These are phyloP conservation scores for Gila orcuttii DNA, from an alignment of 2,113 vertebrate species.

Conservation along the genomic window DNA sequence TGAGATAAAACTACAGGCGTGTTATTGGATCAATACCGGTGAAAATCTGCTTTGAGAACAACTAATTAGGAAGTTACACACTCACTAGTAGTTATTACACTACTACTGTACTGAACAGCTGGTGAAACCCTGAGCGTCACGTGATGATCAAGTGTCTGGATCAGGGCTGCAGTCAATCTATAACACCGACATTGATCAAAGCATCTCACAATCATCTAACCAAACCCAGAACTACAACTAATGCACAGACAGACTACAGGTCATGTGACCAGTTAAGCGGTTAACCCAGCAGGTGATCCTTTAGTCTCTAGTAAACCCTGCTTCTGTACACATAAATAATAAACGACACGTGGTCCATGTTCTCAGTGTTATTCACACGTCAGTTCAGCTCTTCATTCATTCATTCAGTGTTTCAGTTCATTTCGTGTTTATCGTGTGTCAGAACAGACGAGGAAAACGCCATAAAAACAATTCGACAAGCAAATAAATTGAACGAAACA, in stretches of 20 bases:
- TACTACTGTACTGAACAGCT: background rate
- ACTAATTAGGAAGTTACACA: background rate
- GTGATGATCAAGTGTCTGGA: background rate
- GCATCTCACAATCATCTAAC: background rate
- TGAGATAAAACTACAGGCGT: background rate
- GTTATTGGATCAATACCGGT: background rate
- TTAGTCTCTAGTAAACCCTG: background rate
- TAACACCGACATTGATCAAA: too few relatives aligned
- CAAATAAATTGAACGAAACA: too few relatives aligned
- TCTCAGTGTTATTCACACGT: background rate
- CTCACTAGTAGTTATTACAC: background rate
- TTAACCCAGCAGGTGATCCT: background rate
- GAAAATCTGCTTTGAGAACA: background rate
- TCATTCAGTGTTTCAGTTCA: too few relatives aligned
- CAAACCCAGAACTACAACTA: background rate
- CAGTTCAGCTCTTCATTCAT: background rate
- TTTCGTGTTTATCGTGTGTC: too few relatives aligned
- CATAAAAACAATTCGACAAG: too few relatives aligned
- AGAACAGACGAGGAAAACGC: background rate
- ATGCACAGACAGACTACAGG: background rate
- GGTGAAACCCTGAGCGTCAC: background rate
- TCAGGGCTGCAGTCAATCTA: background rate
- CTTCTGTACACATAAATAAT: conserved; percentile 15
- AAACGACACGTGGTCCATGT: background rate
- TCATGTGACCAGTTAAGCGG: conserved; percentile 6